Evolutionary conservation across 2,888 invertebrate genomes (phyloP).

Genomic region (Synanthedon vespiformis): DNA sequence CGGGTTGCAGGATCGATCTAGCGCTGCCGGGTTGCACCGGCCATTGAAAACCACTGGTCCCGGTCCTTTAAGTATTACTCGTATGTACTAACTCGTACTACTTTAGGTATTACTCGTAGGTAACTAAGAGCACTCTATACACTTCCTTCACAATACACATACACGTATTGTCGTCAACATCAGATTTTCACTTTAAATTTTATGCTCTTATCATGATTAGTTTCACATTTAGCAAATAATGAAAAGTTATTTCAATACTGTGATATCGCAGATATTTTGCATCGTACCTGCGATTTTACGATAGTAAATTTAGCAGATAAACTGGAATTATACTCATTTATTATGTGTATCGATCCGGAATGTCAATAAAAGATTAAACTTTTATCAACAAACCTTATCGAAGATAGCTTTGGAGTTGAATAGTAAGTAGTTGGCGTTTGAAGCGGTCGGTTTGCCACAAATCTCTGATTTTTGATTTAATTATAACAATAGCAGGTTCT

Average conservation of each 20-base stretch:
- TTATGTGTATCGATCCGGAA: slow-evolving; percentile 41
- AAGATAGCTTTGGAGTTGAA: slow-evolving; percentile 26
- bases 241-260: too few species aligned
- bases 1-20: slow-evolving; percentile 49
- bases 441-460: slow-evolving; percentile 9
- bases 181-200: too few species aligned
- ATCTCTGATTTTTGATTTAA: slow-evolving; percentile 21
- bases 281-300: too few species aligned
- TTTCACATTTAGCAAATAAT: too few species aligned
- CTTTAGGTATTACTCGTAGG: too few species aligned
- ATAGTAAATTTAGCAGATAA: too few species aligned
- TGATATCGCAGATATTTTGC: too few species aligned
- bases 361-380: slow-evolving; percentile 27
- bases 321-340: too few species aligned
- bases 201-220: too few species aligned
- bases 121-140: not conserved
- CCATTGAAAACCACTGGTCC: slow-evolving; percentile 25
- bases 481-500: too few species aligned
- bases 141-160: not conserved
- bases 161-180: not conserved
- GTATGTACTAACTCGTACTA: too few species aligned
- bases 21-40: slow-evolving; percentile 31
- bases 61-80: not conserved
- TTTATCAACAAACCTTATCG: slow-evolving; percentile 18
- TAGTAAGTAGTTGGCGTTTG: slow-evolving; percentile 25